These are phyloP conservation scores for Merluccius polli DNA, from an alignment of 2,797 vertebrate genomes.

Conservation along the genomic window DNA sequence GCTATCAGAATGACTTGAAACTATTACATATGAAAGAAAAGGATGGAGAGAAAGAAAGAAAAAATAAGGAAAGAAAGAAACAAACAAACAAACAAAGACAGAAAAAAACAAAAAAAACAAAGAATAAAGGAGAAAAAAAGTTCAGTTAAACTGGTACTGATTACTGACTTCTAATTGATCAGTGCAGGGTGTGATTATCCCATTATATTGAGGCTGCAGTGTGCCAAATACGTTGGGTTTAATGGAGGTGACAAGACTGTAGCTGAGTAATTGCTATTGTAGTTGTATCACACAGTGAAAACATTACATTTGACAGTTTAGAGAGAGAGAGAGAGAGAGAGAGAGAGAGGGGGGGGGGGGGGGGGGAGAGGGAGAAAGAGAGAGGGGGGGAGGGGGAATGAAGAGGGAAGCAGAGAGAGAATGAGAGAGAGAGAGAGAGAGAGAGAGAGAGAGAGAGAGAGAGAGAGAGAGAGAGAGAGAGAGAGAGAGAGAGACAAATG, in stretches of 20 bases:
- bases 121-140: neutral
- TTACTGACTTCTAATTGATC: neutral
- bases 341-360: conserved; percentile 39
- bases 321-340: conserved; percentile 51
- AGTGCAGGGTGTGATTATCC: neutral
- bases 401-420: neutral
- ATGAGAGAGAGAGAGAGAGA: neutral
- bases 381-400: conserved; percentile 8
- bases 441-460: no score
- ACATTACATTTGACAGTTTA: conserved; percentile 57
- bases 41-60: no score
- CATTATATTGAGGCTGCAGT: neutral
- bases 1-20: no score
- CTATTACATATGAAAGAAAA: no score
- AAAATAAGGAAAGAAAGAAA: no score
- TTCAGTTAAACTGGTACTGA: neutral
- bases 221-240: conserved; percentile 9
- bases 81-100: no score
- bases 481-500: no score
- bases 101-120: neutral
- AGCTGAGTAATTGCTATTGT: conserved; percentile 48
- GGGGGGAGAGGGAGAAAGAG: neutral
- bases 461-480: no score
- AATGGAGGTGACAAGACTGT: conserved; percentile 20
- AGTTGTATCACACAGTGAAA: conserved; percentile 37